A percentile compares a stretch with the other conserved stretches of the same genome.
Conservation (phyloP, 2,113 vertebrate species). For the Hiodon tergisus region DNA sequence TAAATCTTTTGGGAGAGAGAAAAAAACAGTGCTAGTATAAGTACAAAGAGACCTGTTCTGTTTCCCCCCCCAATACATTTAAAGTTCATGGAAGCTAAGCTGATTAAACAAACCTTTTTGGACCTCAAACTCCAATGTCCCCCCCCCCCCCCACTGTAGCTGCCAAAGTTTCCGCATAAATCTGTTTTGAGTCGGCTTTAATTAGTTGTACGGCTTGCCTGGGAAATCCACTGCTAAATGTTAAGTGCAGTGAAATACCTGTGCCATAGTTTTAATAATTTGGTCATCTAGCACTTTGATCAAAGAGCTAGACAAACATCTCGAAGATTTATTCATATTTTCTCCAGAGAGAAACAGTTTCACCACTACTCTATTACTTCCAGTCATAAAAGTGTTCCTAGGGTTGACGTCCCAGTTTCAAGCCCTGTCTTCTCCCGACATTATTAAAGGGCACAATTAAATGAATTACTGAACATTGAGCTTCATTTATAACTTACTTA, state of each 20-base stretch:
- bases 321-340: too few species aligned
- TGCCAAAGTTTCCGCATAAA: conserved; percentile 1
- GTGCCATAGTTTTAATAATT: not conserved
- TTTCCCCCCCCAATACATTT: not conserved
- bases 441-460: too few species aligned
- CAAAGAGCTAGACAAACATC: not conserved
- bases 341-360: too few species aligned
- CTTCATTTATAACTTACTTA: too few species aligned
- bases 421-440: too few species aligned
- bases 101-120: conserved; percentile 37
- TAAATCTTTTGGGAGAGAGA: conserved; percentile 68
- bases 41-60: not conserved
- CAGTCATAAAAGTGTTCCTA: too few species aligned
- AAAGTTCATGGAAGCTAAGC: conserved; percentile 32
- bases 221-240: not conserved
- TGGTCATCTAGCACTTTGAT: not conserved
- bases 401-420: too few species aligned
- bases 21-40: conserved; percentile 12
- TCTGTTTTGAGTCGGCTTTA: not conserved
- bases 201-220: not conserved
- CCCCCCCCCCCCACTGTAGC: conserved; percentile 20
- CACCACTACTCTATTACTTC: too few species aligned
- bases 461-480: too few species aligned
- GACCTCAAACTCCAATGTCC: conserved; percentile 36
- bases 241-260: too few species aligned